A percentile compares a stretch with the other conserved stretches of the same genome.
Conservation (phyloP, 2,797 vertebrate genomes). For the Danionella dracula region DNA sequence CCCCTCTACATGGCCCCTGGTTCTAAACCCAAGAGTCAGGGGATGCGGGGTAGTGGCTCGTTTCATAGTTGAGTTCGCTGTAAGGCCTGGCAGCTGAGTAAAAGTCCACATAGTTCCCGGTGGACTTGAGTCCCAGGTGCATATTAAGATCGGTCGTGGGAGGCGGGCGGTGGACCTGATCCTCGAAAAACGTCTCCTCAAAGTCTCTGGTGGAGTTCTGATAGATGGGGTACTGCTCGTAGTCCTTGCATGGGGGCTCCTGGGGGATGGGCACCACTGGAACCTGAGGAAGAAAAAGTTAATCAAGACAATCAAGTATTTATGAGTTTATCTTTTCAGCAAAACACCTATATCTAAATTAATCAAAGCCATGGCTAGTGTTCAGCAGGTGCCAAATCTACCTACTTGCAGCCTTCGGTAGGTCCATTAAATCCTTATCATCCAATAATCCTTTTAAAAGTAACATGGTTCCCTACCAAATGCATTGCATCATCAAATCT, state of each 20-base stretch:
- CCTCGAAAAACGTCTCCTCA: slow-evolving; percentile 85
- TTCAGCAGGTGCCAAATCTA: too few species aligned
- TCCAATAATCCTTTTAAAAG: too few species aligned
- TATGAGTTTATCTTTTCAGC: too few species aligned
- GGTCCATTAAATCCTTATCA: too few species aligned
- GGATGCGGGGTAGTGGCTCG: slow-evolving; percentile 96
- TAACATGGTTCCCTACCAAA: too few species aligned
- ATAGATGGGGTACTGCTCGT: slow-evolving; percentile 80
- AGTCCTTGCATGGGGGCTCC: slow-evolving; percentile 82
- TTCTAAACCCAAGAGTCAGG: slow-evolving; percentile 96
- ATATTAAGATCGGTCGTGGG: slow-evolving; percentile 92
- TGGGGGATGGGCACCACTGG: slow-evolving; percentile 78
- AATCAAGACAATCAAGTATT: not conserved
- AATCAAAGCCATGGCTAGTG: too few species aligned
- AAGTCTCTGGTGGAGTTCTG: slow-evolving; percentile 83
- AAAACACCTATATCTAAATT: too few species aligned
- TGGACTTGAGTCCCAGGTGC: slow-evolving; percentile 98
- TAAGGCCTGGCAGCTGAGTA: slow-evolving; percentile 97
- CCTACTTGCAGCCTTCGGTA: too few species aligned
- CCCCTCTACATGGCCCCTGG: slow-evolving; percentile 17
- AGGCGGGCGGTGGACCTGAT: slow-evolving; percentile 81
- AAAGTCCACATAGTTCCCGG: slow-evolving; percentile 98
- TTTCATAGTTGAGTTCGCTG: slow-evolving; percentile 98
- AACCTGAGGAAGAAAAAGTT: slow-evolving; percentile 61
- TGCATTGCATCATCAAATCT: too few species aligned